Evolutionary conservation across 2,888 invertebrate species (phyloP).

Genomic region (Zygaena filipendulae): DNA sequence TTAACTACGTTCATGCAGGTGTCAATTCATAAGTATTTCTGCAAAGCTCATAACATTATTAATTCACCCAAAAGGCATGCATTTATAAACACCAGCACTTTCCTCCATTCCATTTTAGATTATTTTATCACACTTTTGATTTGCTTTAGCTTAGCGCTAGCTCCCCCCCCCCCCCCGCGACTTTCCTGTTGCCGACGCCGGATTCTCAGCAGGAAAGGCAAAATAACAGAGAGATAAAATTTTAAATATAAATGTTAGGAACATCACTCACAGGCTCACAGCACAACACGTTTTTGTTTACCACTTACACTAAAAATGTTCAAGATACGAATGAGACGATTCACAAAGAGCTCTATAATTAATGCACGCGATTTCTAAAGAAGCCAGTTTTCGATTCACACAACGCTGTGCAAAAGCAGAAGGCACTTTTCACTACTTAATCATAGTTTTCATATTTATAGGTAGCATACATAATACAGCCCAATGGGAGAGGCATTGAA

Average conservation of each 20-base stretch:
- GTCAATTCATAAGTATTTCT: too few relatives aligned
- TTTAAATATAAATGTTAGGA: conserved; percentile 63
- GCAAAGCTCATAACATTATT: too few relatives aligned
- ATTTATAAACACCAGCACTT: too few relatives aligned
- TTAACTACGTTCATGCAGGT: too few relatives aligned
- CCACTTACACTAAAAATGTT: conserved; percentile 30
- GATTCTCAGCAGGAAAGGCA: conserved; percentile 58
- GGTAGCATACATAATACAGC: conserved; percentile 47
- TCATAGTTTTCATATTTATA: too few relatives aligned
- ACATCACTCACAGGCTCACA: conserved; percentile 66
- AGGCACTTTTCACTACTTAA: conserved; percentile 45
- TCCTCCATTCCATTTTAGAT: too few relatives aligned
- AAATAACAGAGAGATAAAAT: conserved; percentile 47
- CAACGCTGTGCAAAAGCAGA: conserved; percentile 65
- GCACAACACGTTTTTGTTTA: conserved; percentile 42
- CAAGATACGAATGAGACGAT: conserved; percentile 18
- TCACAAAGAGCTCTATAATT: conserved; percentile 43
- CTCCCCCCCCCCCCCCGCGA: conserved; percentile 38
- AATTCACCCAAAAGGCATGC: too few relatives aligned
- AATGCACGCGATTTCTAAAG: conserved; percentile 47
- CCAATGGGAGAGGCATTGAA: too few relatives aligned
- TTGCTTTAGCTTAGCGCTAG: conserved; percentile 45
- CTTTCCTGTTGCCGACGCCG: conserved; percentile 66
- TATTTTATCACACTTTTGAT: conserved; percentile 19
- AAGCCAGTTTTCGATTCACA: conserved; percentile 43